These are phyloP conservation scores for Xiphophorus maculatus DNA, from an alignment of 2,113 vertebrate genomes.

Conservation along the genomic window DNA sequence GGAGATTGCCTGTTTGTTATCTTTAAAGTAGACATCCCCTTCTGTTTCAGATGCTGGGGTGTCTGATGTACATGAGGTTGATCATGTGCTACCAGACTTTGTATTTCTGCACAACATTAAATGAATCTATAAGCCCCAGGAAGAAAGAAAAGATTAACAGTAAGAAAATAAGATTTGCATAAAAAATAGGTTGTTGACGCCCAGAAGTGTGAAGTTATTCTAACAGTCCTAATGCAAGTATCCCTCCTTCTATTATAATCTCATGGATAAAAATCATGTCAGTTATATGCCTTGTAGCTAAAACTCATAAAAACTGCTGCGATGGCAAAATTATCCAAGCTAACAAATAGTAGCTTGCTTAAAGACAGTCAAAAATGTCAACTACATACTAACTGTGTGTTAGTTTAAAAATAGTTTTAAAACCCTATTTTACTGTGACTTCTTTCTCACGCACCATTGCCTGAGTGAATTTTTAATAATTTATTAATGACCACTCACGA, in stretches of 20 bases:
- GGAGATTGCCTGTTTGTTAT: slow-evolving; percentile 47
- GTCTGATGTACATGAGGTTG: slow-evolving; percentile 1
- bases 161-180: not conserved
- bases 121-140: not conserved
- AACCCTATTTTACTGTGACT: no score
- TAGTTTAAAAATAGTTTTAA: no score
- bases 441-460: no score
- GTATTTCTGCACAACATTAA: not conserved
- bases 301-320: not conserved
- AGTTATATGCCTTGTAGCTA: not conserved
- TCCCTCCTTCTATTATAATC: not conserved
- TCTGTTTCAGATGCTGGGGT: slow-evolving; percentile 21
- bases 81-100: not conserved
- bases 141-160: not conserved
- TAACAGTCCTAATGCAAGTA: not conserved
- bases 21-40: slow-evolving; percentile 22
- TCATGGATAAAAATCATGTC: not conserved
- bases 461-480: no score
- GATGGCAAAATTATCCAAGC: no score
- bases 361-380: no score
- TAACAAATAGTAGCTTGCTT: no score
- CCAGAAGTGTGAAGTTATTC: not conserved
- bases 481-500: no score
- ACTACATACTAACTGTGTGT: no score
- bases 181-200: not conserved